Percentiles rank a stretch among this genome's conserved stretches.
phyloP scores from a whole-genome alignment of 1,140 invertebrate genomes.

The Heliconius melpomene region DNA sequence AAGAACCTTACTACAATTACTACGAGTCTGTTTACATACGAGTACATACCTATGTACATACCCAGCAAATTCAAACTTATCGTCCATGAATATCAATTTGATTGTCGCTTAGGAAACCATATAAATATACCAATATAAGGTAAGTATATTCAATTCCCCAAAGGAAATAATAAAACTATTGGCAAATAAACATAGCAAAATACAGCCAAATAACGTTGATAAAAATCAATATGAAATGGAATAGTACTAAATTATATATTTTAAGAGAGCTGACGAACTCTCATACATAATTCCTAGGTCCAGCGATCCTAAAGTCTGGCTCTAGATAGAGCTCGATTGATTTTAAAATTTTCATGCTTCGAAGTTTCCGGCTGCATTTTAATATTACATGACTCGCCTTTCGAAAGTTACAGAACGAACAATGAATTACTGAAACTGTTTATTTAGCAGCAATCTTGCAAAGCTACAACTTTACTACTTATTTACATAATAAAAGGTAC shows the following conservation, averaged over 20 bases:
- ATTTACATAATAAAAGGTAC: neutral
- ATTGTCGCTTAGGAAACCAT: neutral
- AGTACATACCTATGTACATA: too few species aligned
- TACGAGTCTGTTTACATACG: too few species aligned
- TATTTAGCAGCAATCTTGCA: conserved; percentile 1
- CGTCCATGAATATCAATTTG: neutral
- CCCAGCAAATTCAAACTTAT: neutral
- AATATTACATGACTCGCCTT: conserved; percentile 23
- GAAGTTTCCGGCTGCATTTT: conserved; percentile 7
- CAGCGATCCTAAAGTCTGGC: conserved; percentile 1
- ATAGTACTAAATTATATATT: neutral
- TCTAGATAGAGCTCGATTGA: conserved; percentile 10
- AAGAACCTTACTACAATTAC: too few species aligned
- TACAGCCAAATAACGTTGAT: too few species aligned
- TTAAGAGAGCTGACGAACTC: conserved; percentile 20
- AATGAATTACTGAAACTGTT: conserved; percentile 18
- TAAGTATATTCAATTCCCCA: neutral
- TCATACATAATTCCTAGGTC: conserved; percentile 28
- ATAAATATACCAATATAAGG: neutral
- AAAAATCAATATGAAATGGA: neutral
- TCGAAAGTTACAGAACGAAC: conserved; percentile 13
- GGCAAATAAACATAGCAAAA: neutral
- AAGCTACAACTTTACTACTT: neutral
- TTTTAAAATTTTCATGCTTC: conserved; percentile 22
- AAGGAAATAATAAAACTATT: neutral